A percentile compares a stretch with the other conserved stretches of the same genome.
Evolutionary conservation across 2,888 invertebrate species (phyloP).

Genomic region (Anodontia alba): DNA sequence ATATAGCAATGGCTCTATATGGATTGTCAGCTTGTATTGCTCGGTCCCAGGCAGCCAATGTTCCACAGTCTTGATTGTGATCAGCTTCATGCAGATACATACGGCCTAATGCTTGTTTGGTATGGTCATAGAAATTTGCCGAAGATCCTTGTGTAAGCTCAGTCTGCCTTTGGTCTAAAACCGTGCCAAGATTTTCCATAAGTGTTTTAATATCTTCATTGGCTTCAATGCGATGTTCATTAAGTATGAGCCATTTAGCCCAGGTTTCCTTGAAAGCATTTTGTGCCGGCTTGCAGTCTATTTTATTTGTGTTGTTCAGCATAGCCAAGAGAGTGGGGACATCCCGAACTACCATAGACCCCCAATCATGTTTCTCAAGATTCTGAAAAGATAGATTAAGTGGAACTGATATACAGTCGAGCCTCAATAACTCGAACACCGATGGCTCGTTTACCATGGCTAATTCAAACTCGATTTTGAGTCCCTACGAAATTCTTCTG

Average conservation of each 20-base stretch:
- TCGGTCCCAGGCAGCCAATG: not conserved
- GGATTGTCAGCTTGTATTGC: not conserved
- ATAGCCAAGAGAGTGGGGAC: not conserved
- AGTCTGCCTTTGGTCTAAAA: not conserved
- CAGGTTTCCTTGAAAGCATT: not conserved
- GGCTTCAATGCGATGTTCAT: not conserved
- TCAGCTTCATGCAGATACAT: not conserved
- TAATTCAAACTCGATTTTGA: too few relatives aligned
- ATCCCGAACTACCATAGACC: not conserved
- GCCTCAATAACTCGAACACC: too few relatives aligned
- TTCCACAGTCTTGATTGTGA: not conserved
- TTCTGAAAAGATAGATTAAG: not conserved
- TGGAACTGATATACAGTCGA: too few relatives aligned
- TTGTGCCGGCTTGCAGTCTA: conserved; percentile 7
- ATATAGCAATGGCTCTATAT: not conserved
- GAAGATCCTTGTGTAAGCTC: not conserved
- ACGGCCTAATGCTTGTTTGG: not conserved
- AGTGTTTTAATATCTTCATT: not conserved
- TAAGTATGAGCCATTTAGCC: not conserved
- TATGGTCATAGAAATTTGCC: not conserved
- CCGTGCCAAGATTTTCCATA: not conserved
- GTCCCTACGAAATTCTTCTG: too few relatives aligned
- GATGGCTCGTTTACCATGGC: too few relatives aligned
- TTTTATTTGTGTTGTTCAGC: not conserved
- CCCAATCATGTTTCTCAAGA: not conserved